Conservation (phyloP, 2,797 vertebrate genomes). For the Botia almorhae region DNA sequence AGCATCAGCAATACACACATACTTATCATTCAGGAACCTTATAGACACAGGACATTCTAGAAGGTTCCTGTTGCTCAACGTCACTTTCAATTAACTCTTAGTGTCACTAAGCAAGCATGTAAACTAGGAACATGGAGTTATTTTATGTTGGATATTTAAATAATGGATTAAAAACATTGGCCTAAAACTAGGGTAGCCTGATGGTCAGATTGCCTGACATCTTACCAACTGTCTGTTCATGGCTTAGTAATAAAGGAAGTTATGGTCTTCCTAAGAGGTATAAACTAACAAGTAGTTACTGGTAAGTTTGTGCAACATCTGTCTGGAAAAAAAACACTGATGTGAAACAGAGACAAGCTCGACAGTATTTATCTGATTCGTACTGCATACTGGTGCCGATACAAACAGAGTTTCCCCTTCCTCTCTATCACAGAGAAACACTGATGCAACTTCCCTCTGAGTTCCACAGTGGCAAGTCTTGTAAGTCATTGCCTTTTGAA, state of each 20-base stretch:
- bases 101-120: neutral
- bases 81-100: slow-evolving; percentile 9
- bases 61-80: slow-evolving; percentile 66
- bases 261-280: neutral
- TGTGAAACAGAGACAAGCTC: slow-evolving; percentile 44
- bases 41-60: slow-evolving; percentile 61
- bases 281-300: neutral
- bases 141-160: neutral
- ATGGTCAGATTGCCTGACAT: neutral
- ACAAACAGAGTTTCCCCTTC: slow-evolving; percentile 34
- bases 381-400: slow-evolving; percentile 30
- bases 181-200: neutral
- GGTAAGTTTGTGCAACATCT: slow-evolving; percentile 36
- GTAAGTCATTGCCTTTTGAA: slow-evolving; percentile 66
- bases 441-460: slow-evolving; percentile 79
- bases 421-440: slow-evolving; percentile 52
- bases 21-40: slow-evolving; percentile 75
- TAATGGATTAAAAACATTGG: neutral
- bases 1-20: slow-evolving; percentile 40
- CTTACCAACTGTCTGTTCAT: neutral
- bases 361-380: slow-evolving; percentile 40
- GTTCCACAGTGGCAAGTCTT: slow-evolving; percentile 67
- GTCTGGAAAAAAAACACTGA: slow-evolving; percentile 19
- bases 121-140: neutral
- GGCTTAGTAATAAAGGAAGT: neutral